These are phyloP conservation scores for Poicephalus meyeri DNA, from an alignment of 2,113 vertebrate species.

Conservation along the genomic window DNA sequence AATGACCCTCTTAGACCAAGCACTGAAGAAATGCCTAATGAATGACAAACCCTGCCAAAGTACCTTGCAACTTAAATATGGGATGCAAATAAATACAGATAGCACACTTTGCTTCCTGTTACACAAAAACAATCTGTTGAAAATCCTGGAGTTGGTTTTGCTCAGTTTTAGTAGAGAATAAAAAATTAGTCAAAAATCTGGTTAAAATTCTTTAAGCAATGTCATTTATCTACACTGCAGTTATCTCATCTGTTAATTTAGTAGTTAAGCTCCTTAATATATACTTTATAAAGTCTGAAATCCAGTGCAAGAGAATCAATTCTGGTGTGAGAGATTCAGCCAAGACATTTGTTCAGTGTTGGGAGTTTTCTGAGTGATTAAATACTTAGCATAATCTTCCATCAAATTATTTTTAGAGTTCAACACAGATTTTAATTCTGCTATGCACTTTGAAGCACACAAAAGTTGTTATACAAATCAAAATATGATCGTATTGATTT, in stretches of 20 bases:
- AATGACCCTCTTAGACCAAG: background rate
- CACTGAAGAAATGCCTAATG: background rate
- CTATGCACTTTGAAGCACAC: background rate
- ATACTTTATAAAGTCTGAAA: slow-evolving; percentile 35
- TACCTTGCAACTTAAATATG: background rate
- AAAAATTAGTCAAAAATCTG: slow-evolving; percentile 25
- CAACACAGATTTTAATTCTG: background rate
- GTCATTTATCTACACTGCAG: slow-evolving; percentile 17
- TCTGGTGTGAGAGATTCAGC: background rate
- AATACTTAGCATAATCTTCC: slow-evolving; percentile 5
- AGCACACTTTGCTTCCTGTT: background rate
- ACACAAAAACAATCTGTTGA: background rate
- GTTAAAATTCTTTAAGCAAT: slow-evolving; percentile 19
- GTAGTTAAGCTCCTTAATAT: slow-evolving; percentile 45
- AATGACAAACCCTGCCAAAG: background rate
- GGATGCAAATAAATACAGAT: background rate
- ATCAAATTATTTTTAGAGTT: slow-evolving; percentile 53
- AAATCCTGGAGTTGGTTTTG: background rate
- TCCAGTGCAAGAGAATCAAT: slow-evolving; percentile 31
- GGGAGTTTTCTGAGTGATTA: background rate
- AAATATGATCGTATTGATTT: background rate
- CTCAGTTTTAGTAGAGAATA: background rate
- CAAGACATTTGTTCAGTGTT: background rate
- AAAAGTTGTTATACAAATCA: slow-evolving; percentile 4
- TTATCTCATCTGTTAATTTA: slow-evolving; percentile 49